phyloP scores from a whole-genome alignment of 2,888 invertebrate species.

The Lamproptera curius region DNA sequence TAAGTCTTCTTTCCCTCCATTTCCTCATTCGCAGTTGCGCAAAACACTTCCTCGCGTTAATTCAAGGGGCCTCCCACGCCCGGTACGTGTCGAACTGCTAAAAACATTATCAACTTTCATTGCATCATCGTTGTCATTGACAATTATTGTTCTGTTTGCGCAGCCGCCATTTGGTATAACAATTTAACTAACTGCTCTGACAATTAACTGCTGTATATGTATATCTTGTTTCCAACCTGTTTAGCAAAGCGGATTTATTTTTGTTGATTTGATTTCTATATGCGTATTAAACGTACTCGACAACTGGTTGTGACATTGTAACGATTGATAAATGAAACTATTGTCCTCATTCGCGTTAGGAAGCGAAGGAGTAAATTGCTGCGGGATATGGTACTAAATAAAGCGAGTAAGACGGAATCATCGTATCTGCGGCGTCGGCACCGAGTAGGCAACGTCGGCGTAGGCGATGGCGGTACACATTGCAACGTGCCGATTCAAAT shows the following conservation, averaged over 20 bases:
- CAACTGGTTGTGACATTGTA: no score
- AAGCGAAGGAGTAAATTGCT: neutral
- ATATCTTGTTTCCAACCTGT: constrained; percentile 37
- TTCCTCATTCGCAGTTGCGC: constrained; percentile 31
- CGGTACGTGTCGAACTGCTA: constrained; percentile 70
- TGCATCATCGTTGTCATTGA: constrained; percentile 59
- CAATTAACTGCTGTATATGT: constrained; percentile 52
- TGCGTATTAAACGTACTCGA: neutral
- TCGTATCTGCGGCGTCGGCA: constrained; percentile 52
- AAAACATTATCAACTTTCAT: constrained; percentile 72
- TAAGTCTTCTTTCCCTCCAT: constrained; percentile 41
- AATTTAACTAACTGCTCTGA: constrained; percentile 60
- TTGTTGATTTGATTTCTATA: neutral
- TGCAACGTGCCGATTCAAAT: constrained; percentile 76
- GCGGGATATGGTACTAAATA: constrained; percentile 29
- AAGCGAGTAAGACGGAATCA: constrained; percentile 46
- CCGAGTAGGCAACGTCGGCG: constrained; percentile 70
- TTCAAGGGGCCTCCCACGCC: constrained; percentile 53
- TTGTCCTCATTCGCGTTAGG: neutral
- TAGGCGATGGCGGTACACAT: constrained; percentile 76
- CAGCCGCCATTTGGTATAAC: constrained; percentile 52
- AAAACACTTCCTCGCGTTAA: constrained; percentile 40
- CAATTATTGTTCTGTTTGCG: constrained; percentile 58
- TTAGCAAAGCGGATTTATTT: constrained; percentile 7
- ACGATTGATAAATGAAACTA: constrained; percentile 4